A percentile compares a stretch with the other conserved stretches of the same genome.
Conservation (phyloP, 2,113 vertebrate genomes). For the Sphyrna mokarran region DNA sequence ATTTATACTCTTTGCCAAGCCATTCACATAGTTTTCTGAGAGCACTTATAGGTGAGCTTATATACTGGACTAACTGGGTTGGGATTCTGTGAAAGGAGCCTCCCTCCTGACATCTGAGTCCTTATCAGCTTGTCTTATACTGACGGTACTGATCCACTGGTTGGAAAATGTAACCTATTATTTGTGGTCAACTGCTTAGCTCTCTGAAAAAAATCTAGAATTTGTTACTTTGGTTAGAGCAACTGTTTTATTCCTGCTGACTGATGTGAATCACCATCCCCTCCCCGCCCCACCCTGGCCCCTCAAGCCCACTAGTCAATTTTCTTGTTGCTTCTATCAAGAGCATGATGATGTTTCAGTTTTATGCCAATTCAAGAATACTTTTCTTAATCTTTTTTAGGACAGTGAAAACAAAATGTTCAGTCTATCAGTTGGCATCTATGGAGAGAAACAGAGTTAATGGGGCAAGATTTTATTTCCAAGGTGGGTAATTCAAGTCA, state of each 20-base stretch:
- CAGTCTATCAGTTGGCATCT: too few species aligned
- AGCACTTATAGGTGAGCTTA: conserved; percentile 8
- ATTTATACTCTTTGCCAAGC: neutral
- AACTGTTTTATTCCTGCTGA: neutral
- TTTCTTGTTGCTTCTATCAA: neutral
- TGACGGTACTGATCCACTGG: neutral
- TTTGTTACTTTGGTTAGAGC: neutral
- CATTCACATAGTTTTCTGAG: neutral
- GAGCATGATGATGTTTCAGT: neutral
- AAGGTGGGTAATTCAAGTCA: too few species aligned
- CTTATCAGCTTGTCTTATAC: neutral
- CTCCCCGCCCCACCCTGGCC: too few species aligned
- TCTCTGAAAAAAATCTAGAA: neutral
- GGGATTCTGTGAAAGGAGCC: neutral
- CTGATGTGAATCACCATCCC: neutral
- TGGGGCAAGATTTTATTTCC: too few species aligned
- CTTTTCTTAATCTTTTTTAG: neutral
- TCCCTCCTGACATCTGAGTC: neutral
- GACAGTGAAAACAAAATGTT: neutral
- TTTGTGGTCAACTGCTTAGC: neutral
- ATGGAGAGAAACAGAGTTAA: too few species aligned
- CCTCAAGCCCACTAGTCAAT: too few species aligned
- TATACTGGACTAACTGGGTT: conserved; percentile 1
- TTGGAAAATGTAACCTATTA: neutral
- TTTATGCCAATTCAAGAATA: too few species aligned